Base-by-base conservation (phyloP, 2,113 vertebrate genomes). In the Clupea harengus region DNA sequence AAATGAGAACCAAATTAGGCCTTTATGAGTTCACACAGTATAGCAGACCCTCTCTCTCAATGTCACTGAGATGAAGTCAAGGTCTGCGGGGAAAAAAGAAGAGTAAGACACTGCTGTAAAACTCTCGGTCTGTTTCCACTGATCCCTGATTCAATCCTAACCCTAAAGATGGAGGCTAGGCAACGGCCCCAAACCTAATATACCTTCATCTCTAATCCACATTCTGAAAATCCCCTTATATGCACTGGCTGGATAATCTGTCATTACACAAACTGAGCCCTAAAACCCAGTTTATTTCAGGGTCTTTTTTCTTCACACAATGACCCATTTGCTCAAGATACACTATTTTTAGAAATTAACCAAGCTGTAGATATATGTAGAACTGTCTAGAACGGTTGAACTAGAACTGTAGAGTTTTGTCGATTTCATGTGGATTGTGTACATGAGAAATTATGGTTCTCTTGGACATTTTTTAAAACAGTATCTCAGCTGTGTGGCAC, bases 161-260 rank as follows among this genome's bases (percentile, higher is more conserved):
- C 9, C 11, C 10, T 15, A 89, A 57, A 10, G 22, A 75, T 39
- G 67, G 39, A 75, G 67, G 28, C 15, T 10, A 75, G 85, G 46
- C 25, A 83, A 13, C 80, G 49, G 52, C 17, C 11, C 84, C 13
- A 39, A 10, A 75, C 86, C 83, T 86, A 86, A 85, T 90, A 84
- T 88, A 85, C 85, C 82, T 75, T 85, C 60, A 82, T 81, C 85
- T 45, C 47, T 84, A 81, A 88, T 83, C 82, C 88, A 78, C 84
- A 81, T 86, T 91, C 84, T 50, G 84, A 81, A 90, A 91, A 93
- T 86, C 85, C 83, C 82, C 54, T 90, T 54, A 88, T 92, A 86
- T 93, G 85, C 83, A 88, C 90, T 89, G 88, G 84, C 18, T 54
- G 47, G 75, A 82, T 90, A 88, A 87, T 90, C 78, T 87, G 45